Conservation (phyloP, 1,140 invertebrate genomes). For the Lucilia cuprina region DNA sequence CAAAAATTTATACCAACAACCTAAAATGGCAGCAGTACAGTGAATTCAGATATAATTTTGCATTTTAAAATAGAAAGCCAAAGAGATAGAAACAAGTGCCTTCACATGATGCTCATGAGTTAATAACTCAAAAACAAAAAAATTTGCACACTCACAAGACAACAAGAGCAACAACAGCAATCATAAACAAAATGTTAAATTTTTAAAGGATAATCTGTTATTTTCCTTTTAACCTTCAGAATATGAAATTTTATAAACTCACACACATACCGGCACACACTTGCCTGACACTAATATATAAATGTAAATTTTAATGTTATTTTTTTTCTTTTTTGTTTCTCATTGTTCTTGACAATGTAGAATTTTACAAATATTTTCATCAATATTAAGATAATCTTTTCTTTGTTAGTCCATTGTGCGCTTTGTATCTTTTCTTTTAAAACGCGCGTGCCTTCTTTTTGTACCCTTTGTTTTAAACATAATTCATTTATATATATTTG, state of each 20-base stretch:
- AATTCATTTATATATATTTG: too few relatives aligned
- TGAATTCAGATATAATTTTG: neutral
- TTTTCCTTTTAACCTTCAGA: neutral
- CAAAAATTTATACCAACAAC: too few relatives aligned
- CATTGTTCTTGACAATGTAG: neutral
- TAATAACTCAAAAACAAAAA: neutral
- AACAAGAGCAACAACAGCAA: neutral
- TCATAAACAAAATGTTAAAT: neutral
- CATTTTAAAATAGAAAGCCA: neutral
- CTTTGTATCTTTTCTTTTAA: neutral
- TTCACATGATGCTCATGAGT: neutral
- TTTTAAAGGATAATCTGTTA: neutral
- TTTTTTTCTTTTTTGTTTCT: neutral
- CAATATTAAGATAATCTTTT: conserved; percentile 22
- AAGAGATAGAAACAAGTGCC: neutral
- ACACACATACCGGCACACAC: neutral
- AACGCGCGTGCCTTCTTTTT: conserved; percentile 14
- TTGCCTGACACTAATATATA: neutral
- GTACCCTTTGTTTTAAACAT: neutral
- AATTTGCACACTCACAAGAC: neutral
- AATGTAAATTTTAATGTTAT: too few relatives aligned
- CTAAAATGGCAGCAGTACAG: neutral
- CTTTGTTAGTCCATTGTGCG: neutral
- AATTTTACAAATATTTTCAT: conserved; percentile 19
- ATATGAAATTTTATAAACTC: neutral